These are phyloP conservation scores for Gallinago jamesoni DNA, from an alignment of 2,113 vertebrate genomes.

Conservation along the genomic window DNA sequence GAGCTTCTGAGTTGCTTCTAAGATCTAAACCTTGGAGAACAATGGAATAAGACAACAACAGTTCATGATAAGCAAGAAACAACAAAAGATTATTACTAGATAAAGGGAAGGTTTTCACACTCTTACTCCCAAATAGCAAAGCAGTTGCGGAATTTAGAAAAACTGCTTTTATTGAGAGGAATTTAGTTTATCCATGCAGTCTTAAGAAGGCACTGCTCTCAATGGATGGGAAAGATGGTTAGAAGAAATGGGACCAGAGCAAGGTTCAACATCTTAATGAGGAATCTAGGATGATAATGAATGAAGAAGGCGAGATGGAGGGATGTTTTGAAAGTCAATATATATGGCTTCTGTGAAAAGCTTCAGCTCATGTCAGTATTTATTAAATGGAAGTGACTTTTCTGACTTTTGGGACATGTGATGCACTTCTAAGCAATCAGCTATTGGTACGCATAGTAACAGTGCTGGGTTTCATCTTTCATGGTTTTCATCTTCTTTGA, in stretches of 20 bases:
- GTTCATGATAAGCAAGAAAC: neutral
- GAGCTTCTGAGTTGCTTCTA: neutral
- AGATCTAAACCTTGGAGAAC: neutral
- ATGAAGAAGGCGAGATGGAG: neutral
- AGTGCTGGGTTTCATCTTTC: neutral
- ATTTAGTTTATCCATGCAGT: fast-evolving
- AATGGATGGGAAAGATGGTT: neutral
- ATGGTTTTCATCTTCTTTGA: neutral
- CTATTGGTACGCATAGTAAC: neutral
- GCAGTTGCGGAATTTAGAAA: neutral
- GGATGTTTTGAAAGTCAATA: neutral
- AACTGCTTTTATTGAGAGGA: neutral
- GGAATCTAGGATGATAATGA: neutral
- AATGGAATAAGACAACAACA: neutral
- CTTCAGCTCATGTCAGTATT: neutral
- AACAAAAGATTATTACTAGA: neutral
- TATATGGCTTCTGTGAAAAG: neutral
- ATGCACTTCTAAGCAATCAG: neutral
- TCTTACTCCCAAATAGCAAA: neutral
- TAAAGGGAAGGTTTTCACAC: neutral
- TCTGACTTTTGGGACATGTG: neutral
- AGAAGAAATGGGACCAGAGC: neutral
- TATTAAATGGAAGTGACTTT: neutral
- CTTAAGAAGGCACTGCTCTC: neutral
- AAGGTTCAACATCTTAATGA: neutral